phyloP scores from a whole-genome alignment of 2,888 invertebrate species.

The Neoaliturus tenellus region DNA sequence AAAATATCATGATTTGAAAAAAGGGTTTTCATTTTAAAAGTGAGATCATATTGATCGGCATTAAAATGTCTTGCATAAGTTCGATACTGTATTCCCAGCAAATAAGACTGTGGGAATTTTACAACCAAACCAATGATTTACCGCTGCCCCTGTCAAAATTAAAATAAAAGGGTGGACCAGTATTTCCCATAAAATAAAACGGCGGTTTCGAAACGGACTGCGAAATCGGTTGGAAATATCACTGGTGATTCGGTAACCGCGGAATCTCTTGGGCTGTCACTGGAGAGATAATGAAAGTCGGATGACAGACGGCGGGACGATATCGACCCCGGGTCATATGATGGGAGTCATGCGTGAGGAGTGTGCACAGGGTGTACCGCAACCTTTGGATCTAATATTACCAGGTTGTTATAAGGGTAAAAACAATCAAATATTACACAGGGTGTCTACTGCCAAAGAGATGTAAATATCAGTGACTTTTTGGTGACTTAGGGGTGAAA shows the following conservation, averaged over 20 bases:
- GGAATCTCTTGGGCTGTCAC: neutral
- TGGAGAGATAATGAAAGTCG: neutral
- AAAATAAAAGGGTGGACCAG: neutral
- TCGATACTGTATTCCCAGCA: no score
- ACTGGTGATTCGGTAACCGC: neutral
- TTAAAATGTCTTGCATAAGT: no score
- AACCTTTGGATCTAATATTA: no score
- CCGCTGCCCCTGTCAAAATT: neutral
- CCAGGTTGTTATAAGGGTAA: no score
- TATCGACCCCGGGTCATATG: neutral
- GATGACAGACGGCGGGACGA: neutral
- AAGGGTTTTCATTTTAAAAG: no score
- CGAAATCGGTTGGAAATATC: neutral
- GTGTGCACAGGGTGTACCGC: neutral
- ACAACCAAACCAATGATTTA: neutral
- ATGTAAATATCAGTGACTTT: no score
- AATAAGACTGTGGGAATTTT: no score
- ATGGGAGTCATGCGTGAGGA: neutral
- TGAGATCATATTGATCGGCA: no score
- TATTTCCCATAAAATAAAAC: neutral
- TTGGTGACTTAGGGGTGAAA: no score
- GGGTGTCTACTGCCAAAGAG: no score
- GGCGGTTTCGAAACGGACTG: neutral
- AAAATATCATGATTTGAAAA: no score
- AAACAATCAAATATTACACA: no score